Base-by-base conservation (phyloP, 2,888 invertebrate species). In the Keiferia lycopersicella region DNA sequence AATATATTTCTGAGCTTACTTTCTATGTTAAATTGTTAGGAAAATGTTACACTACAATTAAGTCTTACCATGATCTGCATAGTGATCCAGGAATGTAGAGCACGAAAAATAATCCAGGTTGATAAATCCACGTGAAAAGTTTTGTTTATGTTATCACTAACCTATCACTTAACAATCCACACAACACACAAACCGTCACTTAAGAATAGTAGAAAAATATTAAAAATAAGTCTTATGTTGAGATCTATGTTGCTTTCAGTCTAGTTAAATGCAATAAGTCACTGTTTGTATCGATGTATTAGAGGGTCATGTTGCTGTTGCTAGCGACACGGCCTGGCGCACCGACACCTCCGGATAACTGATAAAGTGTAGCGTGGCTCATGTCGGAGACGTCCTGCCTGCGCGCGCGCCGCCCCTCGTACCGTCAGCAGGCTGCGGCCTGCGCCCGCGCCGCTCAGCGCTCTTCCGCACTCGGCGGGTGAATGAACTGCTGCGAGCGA, bases 191-290 rank as follows among this genome's bases (percentile, higher is more conserved):
- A 82, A 83, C 81, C 74, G 85, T 86, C 90, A 90, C 90, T 89
- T 86, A 90, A 84, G 79, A 81, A 75, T 81, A 81, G 69, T 66
- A 70, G 71, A 74, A 75, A 72, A 56, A 34, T 26, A 34, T 14
- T 75, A 82, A 86, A 84, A 86, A 75, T 86, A 86, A 91, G 91
- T 91, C 91, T 91, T 91, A 80, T 84, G 75, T 85, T 91, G 91
- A 91, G 91, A 91, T 91, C 91, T 87, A 83, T 73, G 91, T 91
- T 91, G 80, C 90, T 81, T 86, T 90, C 91, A 91, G 91, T 91
- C 91, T 87, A 84, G 76, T 77, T 84, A 84, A 85, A 85, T 86
- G 85, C 83, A 84, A 82, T 83, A 77, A 72, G 78, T 82, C 80
- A 83, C 79, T 74, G 75, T 71, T 56, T 56, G 77, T 82, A 79